Evolutionary conservation across 2,888 invertebrate genomes (phyloP).

Genomic region (Latrodectus hesperus): DNA sequence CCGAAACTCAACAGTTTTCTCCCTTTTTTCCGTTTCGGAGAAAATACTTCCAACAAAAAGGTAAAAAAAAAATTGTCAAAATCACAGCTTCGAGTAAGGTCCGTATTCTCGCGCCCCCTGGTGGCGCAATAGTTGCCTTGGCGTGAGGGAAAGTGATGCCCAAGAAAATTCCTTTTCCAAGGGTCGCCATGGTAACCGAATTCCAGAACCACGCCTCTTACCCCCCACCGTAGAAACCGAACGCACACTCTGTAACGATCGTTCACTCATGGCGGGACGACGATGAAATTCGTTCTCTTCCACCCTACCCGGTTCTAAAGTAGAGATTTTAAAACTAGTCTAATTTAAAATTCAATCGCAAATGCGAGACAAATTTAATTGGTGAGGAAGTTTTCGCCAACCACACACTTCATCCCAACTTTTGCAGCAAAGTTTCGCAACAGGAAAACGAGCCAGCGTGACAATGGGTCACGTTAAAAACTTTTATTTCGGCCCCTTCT

Average conservation of each 20-base stretch:
- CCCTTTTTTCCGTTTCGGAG: conserved; percentile 12
- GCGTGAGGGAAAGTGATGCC: conserved; percentile 38
- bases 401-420: too few relatives aligned
- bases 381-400: not conserved
- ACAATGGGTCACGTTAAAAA: conserved; percentile 12
- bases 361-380: not conserved
- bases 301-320: not conserved
- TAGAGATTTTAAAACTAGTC: conserved; percentile 5
- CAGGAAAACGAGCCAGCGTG: conserved; percentile 10
- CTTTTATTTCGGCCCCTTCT: conserved; percentile 20
- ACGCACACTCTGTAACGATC: conserved; percentile 44
- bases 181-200: conserved; percentile 46
- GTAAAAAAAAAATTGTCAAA: conserved; percentile 2
- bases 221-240: conserved; percentile 10
- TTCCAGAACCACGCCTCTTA: conserved; percentile 41
- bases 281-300: conserved; percentile 24
- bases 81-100: conserved; percentile 15
- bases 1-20: not conserved
- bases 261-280: conserved; percentile 45
- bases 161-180: conserved; percentile 57
- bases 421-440: not conserved
- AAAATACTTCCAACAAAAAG: conserved; percentile 16
- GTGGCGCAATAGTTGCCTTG: conserved; percentile 7
- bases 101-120: conserved; percentile 38
- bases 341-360: conserved; percentile 24